Evolutionary conservation across 2,888 invertebrate genomes (phyloP).

Genomic region (Copidosoma aretas): DNA sequence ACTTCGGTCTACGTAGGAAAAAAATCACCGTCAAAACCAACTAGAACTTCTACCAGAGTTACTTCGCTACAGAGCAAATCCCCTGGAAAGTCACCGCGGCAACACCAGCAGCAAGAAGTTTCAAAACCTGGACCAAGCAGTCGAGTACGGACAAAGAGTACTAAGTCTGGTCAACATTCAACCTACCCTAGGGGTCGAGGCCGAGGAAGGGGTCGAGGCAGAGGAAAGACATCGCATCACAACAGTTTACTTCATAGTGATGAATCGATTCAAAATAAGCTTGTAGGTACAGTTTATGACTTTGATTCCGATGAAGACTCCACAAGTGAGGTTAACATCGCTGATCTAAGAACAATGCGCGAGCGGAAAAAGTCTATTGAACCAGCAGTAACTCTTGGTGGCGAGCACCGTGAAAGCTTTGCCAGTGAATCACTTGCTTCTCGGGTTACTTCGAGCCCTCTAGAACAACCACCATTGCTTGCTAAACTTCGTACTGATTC

Average conservation of each 20-base stretch:
- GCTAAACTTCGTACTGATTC: conserved; percentile 52
- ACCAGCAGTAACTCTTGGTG: conserved; percentile 47
- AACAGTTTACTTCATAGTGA: conserved; percentile 63
- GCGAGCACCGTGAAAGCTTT: conserved; percentile 46
- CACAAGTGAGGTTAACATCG: conserved; percentile 74
- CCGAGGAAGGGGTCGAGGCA: conserved; percentile 61
- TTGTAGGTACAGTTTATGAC: conserved; percentile 87
- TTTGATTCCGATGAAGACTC: conserved; percentile 83
- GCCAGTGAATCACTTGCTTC: conserved; percentile 41
- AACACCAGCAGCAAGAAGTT: conserved; percentile 52
- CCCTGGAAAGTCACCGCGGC: conserved; percentile 69
- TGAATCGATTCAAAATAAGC: conserved; percentile 79
- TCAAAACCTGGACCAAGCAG: conserved; percentile 52
- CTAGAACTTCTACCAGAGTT: conserved; percentile 70
- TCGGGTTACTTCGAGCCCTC: conserved; percentile 36
- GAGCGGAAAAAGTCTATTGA: conserved; percentile 74
- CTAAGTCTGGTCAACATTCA: conserved; percentile 55
- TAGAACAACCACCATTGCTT: conserved; percentile 45
- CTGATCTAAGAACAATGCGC: conserved; percentile 79
- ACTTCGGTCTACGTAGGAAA: conserved; percentile 58
- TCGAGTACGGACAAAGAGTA: conserved; percentile 63
- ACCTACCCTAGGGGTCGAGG: conserved; percentile 52
- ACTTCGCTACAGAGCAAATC: conserved; percentile 70
- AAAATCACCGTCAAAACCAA: conserved; percentile 69
- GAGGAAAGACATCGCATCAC: conserved; percentile 56